Evolutionary conservation across 2,888 invertebrate genomes (phyloP).

Genomic region (Amphimallon solstitiale): DNA sequence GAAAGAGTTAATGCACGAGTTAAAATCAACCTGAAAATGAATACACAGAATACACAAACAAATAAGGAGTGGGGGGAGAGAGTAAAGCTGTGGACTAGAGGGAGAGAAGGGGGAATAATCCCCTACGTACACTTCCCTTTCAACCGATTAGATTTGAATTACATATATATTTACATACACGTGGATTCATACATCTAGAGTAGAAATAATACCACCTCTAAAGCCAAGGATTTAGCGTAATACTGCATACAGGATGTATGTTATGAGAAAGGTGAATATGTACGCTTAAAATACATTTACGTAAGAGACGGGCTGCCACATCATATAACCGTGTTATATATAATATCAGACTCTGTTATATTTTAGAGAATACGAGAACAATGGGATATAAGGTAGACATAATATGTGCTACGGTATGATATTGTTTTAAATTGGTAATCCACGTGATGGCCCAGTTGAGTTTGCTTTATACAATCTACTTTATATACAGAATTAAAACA

Average conservation of each 20-base stretch:
- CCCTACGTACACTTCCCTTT: constrained; percentile 10
- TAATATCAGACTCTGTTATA: no score
- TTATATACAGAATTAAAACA: no score
- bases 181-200: background rate
- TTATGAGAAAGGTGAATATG: no score
- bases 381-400: background rate
- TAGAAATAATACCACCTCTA: background rate
- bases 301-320: no score
- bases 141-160: constrained; percentile 6
- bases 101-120: background rate
- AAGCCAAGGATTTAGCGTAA: background rate
- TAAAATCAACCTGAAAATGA: no score
- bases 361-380: background rate
- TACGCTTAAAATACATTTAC: background rate
- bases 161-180: no score
- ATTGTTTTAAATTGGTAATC: background rate
- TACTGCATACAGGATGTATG: background rate
- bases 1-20: constrained; percentile 7
- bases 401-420: background rate
- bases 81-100: background rate
- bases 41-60: no score
- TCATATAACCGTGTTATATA: no score
- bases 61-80: no score
- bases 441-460: background rate
- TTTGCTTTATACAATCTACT: background rate